Base-by-base conservation (phyloP, 2,888 invertebrate species). In the Drosophila austrosaltans region DNA sequence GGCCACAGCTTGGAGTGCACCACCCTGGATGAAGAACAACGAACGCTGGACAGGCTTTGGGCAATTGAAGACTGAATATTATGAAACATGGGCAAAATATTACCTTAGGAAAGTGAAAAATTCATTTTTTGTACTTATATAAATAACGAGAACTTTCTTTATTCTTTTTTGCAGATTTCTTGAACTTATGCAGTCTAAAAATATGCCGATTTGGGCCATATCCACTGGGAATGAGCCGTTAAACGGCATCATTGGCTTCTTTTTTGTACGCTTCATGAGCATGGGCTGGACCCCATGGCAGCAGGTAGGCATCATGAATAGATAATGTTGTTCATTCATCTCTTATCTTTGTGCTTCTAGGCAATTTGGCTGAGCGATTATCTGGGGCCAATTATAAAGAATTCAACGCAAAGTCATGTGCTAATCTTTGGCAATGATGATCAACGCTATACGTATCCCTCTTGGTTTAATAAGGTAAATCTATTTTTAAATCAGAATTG, bases 191-290 rank as follows among this genome's bases (percentile, higher is more conserved):
- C 93, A 94, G 75, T 93, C 94, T 67, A 92, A 95, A 53, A 95
- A 95, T 63, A 93, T 95, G 72, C 92, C 94, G 39, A 94, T 96
- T 82, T 98, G 98, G 98, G 97, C 95, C 0, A 93, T 98, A 63
- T 96, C 98, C 4, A 96, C 96, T 0, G 97, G 97, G 62, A 98
- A 98, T 92, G 98, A 98, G 92, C 98, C 98, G 1, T 90, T 94
- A n/a, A 95, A 95, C 90, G 95, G 95, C 59, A 92, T 94, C 53
- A 81, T 95, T 6, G 94, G 94, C 0, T 83, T 93, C 70, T 92
- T 93, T 4, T 91, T 92, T 75, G 78, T 92, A 48, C 91, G 92
- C 16, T 96, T 97, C 90, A 97, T 97, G 91, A 94, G 95, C n/a
- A 93, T 98, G 92, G 97, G 96, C 40, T 97, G 97, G 96, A 94